Conservation (phyloP, 2,113 vertebrate species). For the Heteronetta atricapilla region DNA sequence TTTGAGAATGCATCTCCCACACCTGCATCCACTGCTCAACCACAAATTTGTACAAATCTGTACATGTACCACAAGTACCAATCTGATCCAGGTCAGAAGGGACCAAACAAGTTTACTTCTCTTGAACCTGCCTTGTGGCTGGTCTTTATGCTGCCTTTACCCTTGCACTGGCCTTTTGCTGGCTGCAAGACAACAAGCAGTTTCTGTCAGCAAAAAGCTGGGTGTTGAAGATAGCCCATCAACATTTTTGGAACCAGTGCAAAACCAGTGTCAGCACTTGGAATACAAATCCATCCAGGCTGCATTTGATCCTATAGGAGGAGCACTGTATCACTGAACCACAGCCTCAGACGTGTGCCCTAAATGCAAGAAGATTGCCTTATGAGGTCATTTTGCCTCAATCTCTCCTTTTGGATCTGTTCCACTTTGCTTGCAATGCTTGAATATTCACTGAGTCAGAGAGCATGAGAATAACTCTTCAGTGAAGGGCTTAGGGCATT, state of each 20-base stretch:
- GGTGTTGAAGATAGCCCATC: not conserved
- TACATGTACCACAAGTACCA: not conserved
- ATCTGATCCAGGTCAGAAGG: not conserved
- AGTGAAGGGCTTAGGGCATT: not conserved
- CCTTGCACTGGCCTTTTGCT: conserved; percentile 11
- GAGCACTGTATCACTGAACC: not conserved
- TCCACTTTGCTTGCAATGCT: conserved; percentile 2
- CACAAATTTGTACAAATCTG: not conserved
- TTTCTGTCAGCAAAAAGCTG: not conserved
- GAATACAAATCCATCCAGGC: not conserved
- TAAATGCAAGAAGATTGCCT: conserved; percentile 3
- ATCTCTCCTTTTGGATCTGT: not conserved
- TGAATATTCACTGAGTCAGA: not conserved
- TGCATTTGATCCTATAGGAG: not conserved
- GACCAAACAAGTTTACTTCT: not conserved
- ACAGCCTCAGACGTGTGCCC: not conserved
- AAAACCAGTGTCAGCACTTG: not conserved
- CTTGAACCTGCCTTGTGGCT: not conserved
- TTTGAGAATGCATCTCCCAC: not conserved
- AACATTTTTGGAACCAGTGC: not conserved
- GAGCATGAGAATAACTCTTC: not conserved
- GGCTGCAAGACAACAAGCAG: not conserved
- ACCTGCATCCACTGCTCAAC: not conserved
- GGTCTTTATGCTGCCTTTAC: not conserved
- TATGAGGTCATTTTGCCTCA: conserved; percentile 39